phyloP scores from a whole-genome alignment of 2,888 invertebrate species.

The Hydrotaea cyrtoneurina region DNA sequence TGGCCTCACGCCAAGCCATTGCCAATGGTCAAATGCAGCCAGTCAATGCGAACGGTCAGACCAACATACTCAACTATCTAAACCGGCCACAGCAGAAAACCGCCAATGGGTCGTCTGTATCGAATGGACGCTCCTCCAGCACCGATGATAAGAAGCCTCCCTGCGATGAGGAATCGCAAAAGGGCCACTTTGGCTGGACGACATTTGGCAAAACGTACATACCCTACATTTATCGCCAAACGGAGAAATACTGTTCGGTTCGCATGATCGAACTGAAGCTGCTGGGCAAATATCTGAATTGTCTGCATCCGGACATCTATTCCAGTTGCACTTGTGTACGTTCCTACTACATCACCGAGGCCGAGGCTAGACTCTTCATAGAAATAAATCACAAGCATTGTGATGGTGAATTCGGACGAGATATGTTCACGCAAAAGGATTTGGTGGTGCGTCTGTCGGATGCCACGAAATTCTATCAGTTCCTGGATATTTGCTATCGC shows the following conservation, averaged over 20 bases:
- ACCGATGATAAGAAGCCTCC: constrained; percentile 74
- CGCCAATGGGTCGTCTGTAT: constrained; percentile 72
- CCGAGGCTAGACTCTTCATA: constrained; percentile 93
- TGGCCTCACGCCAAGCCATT: constrained; percentile 74
- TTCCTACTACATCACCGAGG: constrained; percentile 95
- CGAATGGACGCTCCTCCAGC: constrained; percentile 74
- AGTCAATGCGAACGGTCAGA: constrained; percentile 79
- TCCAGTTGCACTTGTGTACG: constrained; percentile 94
- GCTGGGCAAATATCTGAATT: constrained; percentile 92
- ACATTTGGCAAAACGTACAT: constrained; percentile 92
- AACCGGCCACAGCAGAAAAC: constrained; percentile 80
- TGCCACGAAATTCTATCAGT: constrained; percentile 94
- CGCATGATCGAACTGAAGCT: constrained; percentile 96
- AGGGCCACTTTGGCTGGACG: constrained; percentile 95
- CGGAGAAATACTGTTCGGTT: constrained; percentile 95
- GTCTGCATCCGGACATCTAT: constrained; percentile 93
- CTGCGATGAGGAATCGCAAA: constrained; percentile 88
- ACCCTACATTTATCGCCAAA: constrained; percentile 92
- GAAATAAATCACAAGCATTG: constrained; percentile 97
- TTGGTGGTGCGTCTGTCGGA: constrained; percentile 93
- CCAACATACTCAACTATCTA: constrained; percentile 85
- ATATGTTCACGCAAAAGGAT: constrained; percentile 93
- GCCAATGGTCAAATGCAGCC: constrained; percentile 74
- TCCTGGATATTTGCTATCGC: constrained; percentile 93
- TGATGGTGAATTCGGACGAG: constrained; percentile 93